Conservation (phyloP, 2,113 vertebrate species). For the Malurus alboscapulatus region DNA sequence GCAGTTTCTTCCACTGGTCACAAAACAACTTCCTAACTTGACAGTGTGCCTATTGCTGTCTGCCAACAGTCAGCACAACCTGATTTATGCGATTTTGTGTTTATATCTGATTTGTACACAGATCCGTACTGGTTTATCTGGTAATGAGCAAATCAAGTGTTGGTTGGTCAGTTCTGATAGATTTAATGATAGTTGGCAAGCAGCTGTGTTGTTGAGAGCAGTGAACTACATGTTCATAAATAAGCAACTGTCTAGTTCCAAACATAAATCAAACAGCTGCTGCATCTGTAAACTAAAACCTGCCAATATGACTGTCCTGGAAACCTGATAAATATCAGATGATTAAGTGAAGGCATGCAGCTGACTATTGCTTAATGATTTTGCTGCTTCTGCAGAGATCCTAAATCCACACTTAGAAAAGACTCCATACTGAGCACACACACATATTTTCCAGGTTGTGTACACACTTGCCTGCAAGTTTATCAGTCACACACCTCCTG, state of each 20-base stretch:
- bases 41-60: not conserved
- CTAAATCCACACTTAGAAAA: not conserved
- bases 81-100: not conserved
- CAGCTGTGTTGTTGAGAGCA: not conserved
- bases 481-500: not conserved
- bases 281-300: not conserved
- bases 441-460: not conserved
- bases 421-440: not conserved
- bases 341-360: not conserved
- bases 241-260: not conserved
- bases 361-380: not conserved
- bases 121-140: not conserved
- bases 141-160: not conserved
- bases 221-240: not conserved
- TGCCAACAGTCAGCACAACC: not conserved
- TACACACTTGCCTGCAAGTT: not conserved
- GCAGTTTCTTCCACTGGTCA: not conserved
- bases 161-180: not conserved
- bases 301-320: not conserved
- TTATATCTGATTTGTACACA: not conserved
- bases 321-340: not conserved
- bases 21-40: not conserved
- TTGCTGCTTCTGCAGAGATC: not conserved
- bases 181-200: not conserved
- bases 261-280: not conserved